Evolutionary conservation across 2,888 invertebrate species (phyloP).

Genomic region (Uloborus plumipes): DNA sequence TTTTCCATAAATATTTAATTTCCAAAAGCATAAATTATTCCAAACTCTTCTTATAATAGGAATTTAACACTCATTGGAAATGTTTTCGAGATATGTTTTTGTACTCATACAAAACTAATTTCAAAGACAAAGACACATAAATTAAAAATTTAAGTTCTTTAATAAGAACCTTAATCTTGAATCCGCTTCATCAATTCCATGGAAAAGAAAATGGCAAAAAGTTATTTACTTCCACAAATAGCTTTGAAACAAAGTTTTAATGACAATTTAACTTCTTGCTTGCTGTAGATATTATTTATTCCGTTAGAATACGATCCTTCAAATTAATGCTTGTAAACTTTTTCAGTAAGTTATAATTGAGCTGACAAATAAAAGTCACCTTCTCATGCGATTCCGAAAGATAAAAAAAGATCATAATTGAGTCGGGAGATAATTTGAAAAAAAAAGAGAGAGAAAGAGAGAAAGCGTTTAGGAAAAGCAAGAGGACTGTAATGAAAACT

Average conservation of each 20-base stretch:
- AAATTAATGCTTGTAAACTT: conserved; percentile 37
- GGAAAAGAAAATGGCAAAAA: conserved; percentile 5
- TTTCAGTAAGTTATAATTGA: conserved; percentile 51
- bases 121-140: not conserved
- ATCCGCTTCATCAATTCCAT: not conserved
- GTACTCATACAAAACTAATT: too few species aligned
- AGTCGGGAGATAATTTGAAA: conserved; percentile 7
- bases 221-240: conserved; percentile 3
- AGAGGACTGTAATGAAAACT: conserved; percentile 45
- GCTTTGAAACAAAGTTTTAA: conserved; percentile 19
- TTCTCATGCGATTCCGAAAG: not conserved
- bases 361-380: conserved; percentile 32
- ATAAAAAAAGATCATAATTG: conserved; percentile 49
- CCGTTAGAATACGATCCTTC: not conserved
- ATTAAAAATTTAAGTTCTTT: conserved; percentile 45
- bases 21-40: too few species aligned
- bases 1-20: too few species aligned
- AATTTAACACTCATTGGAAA: too few species aligned
- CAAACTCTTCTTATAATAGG: too few species aligned
- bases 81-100: too few species aligned
- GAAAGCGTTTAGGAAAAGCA: not conserved
- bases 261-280: conserved; percentile 46
- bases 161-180: conserved; percentile 2
- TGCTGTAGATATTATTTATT: not conserved
- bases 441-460: too few species aligned